Evolutionary conservation across 2,888 invertebrate species (phyloP), one percentile per base, ranked within the genome.

Genomic region (Amphiduros pacificus): DNA sequence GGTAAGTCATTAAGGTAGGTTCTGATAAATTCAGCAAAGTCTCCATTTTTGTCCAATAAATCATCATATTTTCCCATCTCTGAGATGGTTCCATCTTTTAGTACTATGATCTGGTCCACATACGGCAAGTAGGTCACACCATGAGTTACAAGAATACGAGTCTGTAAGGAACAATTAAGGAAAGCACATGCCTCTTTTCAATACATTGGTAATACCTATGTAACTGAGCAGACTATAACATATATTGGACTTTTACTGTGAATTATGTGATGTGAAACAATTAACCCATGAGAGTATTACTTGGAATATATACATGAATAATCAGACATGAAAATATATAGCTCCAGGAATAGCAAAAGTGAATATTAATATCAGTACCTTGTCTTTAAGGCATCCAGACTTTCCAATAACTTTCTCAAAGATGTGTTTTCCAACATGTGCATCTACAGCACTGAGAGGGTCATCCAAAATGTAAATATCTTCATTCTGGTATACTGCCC

Each of bases 391-490:
- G 44, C 22, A 44, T 5, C 44, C 44, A n/a, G 6, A 6, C 6
- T n/a, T n/a, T 44, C 44, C 44, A n/a, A 44, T 44, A n/a, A 44
- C 44, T 44, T 44, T 44, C 44, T 44, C 44, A 44, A 44, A 44
- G n/a, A 44, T 44, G 44, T 44, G 44, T 44, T 44, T 44, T 44
- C 44, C 44, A n/a, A 44, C 44, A 22, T 44, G 44, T 9, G 44
- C n/a, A 44, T 44, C 44, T 22, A 44, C 44, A n/a, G 44, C 44
- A 44, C 20, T 20, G 20, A 44, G 22, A 5, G 44, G 44, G n/a
- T 44, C 44, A 22, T 44, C 44, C 44, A 44, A 22, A 22, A 44
- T n/a, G n/a, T 44, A 44, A 17, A 44, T 44, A 22, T 44, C 44
- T 44, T 44, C 44, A 44, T 44, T 44, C n/a, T 44, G 44, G n/a